Evolutionary conservation across 2,888 invertebrate genomes (phyloP).

Genomic region (Polymixis lichenea): DNA sequence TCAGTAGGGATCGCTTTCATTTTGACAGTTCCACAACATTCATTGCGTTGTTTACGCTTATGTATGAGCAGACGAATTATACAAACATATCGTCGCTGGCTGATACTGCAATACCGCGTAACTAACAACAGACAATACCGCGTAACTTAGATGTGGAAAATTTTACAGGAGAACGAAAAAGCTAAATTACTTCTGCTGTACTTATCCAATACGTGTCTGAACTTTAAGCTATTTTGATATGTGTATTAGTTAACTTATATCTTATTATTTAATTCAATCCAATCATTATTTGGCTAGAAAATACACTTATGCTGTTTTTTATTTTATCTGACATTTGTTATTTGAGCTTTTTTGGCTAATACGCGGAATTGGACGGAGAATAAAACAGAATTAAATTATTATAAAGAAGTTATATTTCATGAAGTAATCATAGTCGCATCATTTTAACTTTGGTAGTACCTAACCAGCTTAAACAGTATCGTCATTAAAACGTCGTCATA

Average conservation of each 20-base stretch:
- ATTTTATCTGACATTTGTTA: neutral
- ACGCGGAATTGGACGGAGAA: neutral
- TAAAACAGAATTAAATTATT: neutral
- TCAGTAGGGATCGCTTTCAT: too few relatives aligned
- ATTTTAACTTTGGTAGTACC: neutral
- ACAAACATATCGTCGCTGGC: too few relatives aligned
- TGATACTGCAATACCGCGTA: neutral
- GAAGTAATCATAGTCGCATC: neutral
- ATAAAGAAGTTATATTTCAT: neutral
- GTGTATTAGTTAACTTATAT: neutral
- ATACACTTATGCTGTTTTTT: neutral
- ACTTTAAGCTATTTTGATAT: neutral
- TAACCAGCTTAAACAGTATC: neutral
- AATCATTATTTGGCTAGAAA: neutral
- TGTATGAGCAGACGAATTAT: too few relatives aligned
- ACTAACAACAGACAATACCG: constrained; percentile 6
- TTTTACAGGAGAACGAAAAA: neutral
- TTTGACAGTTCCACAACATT: too few relatives aligned
- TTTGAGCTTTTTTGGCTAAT: neutral
- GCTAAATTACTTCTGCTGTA: neutral
- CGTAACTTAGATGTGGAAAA: neutral
- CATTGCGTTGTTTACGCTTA: too few relatives aligned
- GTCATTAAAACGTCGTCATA: neutral
- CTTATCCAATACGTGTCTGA: neutral
- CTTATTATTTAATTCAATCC: neutral